Evolutionary conservation across 2,888 invertebrate species (phyloP), one percentile per base, ranked within the genome.

Genomic region (Ditula angustiorana): DNA sequence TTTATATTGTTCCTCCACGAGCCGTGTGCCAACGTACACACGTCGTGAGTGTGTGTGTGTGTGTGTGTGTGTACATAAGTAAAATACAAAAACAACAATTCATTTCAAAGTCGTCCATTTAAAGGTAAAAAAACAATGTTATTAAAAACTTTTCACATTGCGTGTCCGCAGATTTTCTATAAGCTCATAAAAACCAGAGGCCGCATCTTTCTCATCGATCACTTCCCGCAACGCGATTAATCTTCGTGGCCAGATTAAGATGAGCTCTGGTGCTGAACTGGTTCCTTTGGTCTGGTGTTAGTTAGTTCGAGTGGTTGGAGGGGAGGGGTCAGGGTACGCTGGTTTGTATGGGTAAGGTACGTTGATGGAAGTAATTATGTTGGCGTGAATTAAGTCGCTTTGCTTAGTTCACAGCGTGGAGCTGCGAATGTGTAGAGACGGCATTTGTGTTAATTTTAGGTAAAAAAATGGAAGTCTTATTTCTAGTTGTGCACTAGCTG

Each of bases 351-450:
- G 67, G 67, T 65, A 62, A 74, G 72, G 78, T 79, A 80, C 82
- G 78, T 78, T 82, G 84, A 85, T 86, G 86, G 81, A 85, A 85
- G 82, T 82, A 88, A 88, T 88, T 88, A 87, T 81, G 80, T 78
- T 80, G 78, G 86, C 81, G 83, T 81, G 83, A 86, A 84, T 84
- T 85, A 84, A 84, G 82, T 83, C 83, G 79, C 75, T 78, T 78
- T 81, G 78, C 77, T 69, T 73, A 56, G 71, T 74, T 75, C 66
- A 67, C 49, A 67, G 26, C 63, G 69, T 64, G 74, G 79, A 79
- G 67, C 61, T 72, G 44, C 2, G 46, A 74, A 74, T 30, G 24
- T 10, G 8, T 72, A 71, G 72, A 70, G 19, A 57, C 30, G 67
- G 19, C 46, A 56, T 23, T 37, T 28, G 2, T n/a, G n/a, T 11